phyloP scores from a whole-genome alignment of 2,888 invertebrate species.

The Hirtodrosophila histrioides region DNA sequence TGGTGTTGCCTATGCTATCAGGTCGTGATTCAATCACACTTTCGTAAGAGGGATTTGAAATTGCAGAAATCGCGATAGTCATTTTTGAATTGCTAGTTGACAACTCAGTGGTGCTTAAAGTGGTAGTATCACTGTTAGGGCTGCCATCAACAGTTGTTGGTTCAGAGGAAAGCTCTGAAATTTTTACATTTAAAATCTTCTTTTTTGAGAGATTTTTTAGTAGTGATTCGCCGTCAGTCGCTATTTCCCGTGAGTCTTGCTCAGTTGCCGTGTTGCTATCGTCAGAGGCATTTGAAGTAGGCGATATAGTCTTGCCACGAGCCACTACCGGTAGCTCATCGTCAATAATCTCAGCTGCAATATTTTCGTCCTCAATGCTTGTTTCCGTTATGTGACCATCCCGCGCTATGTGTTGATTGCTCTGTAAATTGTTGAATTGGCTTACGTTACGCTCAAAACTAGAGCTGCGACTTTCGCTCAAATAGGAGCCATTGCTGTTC shows the following conservation, averaged over 20 bases:
- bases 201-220: neutral
- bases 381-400: slow-evolving; percentile 51
- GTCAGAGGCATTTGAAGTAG: slow-evolving; percentile 28
- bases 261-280: slow-evolving; percentile 59
- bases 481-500: slow-evolving; percentile 45
- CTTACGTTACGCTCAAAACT: slow-evolving; percentile 57
- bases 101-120: neutral
- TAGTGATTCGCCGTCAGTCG: slow-evolving; percentile 2
- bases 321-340: slow-evolving; percentile 37
- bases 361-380: slow-evolving; percentile 57
- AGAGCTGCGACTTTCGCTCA: slow-evolving; percentile 56
- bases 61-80: neutral
- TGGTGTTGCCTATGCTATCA: neutral
- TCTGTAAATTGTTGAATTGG: slow-evolving; percentile 7
- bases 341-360: slow-evolving; percentile 59
- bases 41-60: neutral
- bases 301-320: slow-evolving; percentile 43
- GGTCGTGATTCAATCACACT: no score
- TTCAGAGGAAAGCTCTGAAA: no score
- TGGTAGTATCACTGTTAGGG: neutral
- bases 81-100: neutral
- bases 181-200: neutral
- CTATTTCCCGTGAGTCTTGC: slow-evolving; percentile 47
- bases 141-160: neutral
- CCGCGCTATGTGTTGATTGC: slow-evolving; percentile 50